Evolutionary conservation across 1,140 invertebrate species (phyloP), one percentile per base, ranked within the genome.

Genomic region (Drosophila lacteicornis): DNA sequence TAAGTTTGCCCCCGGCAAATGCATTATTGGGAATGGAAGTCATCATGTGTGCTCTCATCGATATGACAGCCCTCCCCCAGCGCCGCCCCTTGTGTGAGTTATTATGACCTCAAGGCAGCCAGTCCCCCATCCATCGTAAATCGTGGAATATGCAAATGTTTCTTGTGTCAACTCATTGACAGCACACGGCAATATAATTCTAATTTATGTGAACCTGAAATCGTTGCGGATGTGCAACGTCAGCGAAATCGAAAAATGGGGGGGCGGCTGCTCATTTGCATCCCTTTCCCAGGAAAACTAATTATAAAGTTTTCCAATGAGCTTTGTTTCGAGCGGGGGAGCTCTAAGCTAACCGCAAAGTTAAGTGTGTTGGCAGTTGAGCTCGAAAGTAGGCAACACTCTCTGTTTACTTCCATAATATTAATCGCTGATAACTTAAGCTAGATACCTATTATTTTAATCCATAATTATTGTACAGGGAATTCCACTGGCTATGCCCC

Each of bases 161-260:
- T 19, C 51, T n/a, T 68, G 45, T 79, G 66, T 79, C 83, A 87
- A 82, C 75, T 73, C 68, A 82, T 86, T 87, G 83, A 82, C 75
- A 73, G 58, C 57, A 55, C 58, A 66, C 61, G 62, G 55, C 56
- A 66, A 62, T 47, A 68, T 53, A 66, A 59, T 81, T 62, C 67
- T 86, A 86, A 81, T 79, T 82, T 86, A 85, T 85, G 74, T 60
- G 59, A 65, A 63, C 75, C 53, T 67, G 53, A 75, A 85, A 60
- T 71, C 61, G 47, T 57, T 63, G 59, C 17, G 36, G 43, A 59
- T 46, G n/a, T 60, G 68, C 76, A 55, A 40, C 43, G 46, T 79
- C 49, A 36, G 68, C 58, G 33, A 15, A 22, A 63, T n/a, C 8
- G 33, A 27, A 11, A 51, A 47, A n/a, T 22, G 13, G 15, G 2